Evolutionary conservation across 2,888 invertebrate species (phyloP).

Genomic region (Drosophila paracracens): DNA sequence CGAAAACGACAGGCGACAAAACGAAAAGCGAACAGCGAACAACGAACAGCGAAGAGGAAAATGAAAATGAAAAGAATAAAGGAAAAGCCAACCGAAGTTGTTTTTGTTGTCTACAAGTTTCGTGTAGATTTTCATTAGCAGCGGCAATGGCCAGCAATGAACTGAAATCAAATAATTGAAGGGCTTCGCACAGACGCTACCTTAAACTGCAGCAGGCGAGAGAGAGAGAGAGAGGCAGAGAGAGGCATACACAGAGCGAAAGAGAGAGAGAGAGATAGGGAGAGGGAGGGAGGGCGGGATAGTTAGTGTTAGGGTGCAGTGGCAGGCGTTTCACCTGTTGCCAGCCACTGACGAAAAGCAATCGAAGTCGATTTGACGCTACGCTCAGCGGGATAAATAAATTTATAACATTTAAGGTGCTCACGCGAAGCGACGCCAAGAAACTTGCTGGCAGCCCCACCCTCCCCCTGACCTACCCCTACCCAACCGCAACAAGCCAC

Average conservation of each 20-base stretch:
- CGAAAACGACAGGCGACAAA: conserved; percentile 1
- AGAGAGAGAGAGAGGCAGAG: background rate
- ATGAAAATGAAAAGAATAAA: conserved; percentile 1
- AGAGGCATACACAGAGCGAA: too few relatives aligned
- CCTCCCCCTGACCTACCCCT: background rate
- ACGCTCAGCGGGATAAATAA: conserved; percentile 72
- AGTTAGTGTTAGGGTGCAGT: background rate
- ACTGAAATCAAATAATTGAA: conserved; percentile 69
- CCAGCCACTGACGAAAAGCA: conserved; percentile 56
- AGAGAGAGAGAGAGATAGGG: background rate
- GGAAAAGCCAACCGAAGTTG: background rate
- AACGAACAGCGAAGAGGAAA: conserved; percentile 1
- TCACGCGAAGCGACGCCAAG: conserved; percentile 58
- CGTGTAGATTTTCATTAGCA: conserved; percentile 77
- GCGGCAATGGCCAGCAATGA: conserved; percentile 59
- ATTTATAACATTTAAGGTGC: conserved; percentile 75
- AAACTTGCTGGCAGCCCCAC: conserved; percentile 24
- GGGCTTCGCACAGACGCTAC: conserved; percentile 20
- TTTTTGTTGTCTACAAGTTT: conserved; percentile 61
- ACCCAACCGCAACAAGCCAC: background rate
- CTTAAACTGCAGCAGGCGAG: conserved; percentile 5
- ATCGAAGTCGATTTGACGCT: conserved; percentile 71
- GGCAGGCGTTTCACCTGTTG: conserved; percentile 60
- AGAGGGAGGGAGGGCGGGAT: background rate
- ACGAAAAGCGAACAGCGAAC: conserved; percentile 4